Conservation (phyloP, 2,797 vertebrate genomes). For the Rhincodon typus region DNA sequence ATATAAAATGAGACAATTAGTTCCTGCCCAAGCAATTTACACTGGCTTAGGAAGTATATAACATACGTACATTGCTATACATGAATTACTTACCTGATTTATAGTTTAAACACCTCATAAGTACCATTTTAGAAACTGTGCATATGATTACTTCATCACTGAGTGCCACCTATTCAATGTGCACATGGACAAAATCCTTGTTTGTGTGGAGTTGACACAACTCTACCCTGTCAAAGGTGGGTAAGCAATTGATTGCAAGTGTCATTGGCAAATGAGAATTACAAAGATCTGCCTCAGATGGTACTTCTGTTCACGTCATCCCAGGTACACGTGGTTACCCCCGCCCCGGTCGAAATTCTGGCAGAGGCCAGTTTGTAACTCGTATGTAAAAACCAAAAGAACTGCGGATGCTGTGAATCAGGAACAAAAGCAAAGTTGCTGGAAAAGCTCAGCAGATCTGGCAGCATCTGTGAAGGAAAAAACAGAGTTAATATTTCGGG, state of each 20-base stretch:
- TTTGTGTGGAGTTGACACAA: background rate
- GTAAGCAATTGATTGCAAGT: background rate
- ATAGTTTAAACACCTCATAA: background rate
- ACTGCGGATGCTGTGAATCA: too few species aligned
- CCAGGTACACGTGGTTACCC: background rate
- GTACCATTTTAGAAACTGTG: background rate
- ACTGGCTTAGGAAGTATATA: background rate
- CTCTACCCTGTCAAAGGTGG: background rate
- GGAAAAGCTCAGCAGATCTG: too few species aligned
- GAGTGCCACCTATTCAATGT: background rate
- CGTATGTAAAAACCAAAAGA: too few species aligned
- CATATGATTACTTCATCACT: background rate
- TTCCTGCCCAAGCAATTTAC: background rate
- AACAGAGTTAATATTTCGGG: too few species aligned
- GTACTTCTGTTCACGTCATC: background rate
- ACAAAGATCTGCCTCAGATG: background rate
- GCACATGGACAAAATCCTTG: background rate
- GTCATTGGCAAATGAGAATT: background rate
- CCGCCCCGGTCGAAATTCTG: background rate
- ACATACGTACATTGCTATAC: background rate
- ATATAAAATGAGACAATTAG: background rate
- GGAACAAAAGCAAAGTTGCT: too few species aligned
- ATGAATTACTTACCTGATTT: background rate
- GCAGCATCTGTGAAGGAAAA: too few species aligned
- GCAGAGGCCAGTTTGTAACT: background rate